phyloP scores from a whole-genome alignment of 2,797 vertebrate species.

The Sebastes minor region DNA sequence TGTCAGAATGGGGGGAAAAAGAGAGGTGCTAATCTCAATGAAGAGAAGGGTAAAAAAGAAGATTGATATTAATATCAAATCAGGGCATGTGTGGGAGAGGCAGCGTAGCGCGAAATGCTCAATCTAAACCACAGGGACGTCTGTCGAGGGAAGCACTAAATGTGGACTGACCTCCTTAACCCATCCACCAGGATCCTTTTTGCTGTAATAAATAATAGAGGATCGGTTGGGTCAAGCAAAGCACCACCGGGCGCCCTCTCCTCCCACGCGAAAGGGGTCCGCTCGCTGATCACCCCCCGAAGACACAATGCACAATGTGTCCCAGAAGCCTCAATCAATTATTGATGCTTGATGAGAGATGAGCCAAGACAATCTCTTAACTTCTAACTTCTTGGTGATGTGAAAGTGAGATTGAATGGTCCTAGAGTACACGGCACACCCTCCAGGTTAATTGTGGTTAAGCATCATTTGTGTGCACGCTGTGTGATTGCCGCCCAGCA shows the following conservation, averaged over 20 bases:
- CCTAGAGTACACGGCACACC: constrained; percentile 43
- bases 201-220: constrained; percentile 92
- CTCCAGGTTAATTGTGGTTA: constrained; percentile 81
- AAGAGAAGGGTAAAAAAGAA: constrained; percentile 79
- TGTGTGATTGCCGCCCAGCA: constrained; percentile 60
- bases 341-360: constrained; percentile 82
- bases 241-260: constrained; percentile 52
- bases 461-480: constrained; percentile 71
- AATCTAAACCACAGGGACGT: constrained; percentile 83
- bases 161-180: constrained; percentile 86
- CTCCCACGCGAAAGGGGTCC: constrained; percentile 49
- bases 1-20: constrained; percentile 54
- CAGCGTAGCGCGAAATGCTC: constrained; percentile 93
- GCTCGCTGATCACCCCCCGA: constrained; percentile 64
- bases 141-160: constrained; percentile 75
- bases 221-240: constrained; percentile 75
- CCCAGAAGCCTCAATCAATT: constrained; percentile 80
- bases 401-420: constrained; percentile 77
- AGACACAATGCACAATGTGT: constrained; percentile 70
- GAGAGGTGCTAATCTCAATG: constrained; percentile 75
- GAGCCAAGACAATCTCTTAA: constrained; percentile 75
- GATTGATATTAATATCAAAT: constrained; percentile 97
- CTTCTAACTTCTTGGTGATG: constrained; percentile 73
- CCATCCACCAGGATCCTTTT: constrained; percentile 76
- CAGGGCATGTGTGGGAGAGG: constrained; percentile 83